Percentiles rank a stretch among this genome's conserved stretches.
These are phyloP conservation scores for Brachionus koreanus DNA, from an alignment of 1,140 invertebrate genomes.

Conservation along the genomic window DNA sequence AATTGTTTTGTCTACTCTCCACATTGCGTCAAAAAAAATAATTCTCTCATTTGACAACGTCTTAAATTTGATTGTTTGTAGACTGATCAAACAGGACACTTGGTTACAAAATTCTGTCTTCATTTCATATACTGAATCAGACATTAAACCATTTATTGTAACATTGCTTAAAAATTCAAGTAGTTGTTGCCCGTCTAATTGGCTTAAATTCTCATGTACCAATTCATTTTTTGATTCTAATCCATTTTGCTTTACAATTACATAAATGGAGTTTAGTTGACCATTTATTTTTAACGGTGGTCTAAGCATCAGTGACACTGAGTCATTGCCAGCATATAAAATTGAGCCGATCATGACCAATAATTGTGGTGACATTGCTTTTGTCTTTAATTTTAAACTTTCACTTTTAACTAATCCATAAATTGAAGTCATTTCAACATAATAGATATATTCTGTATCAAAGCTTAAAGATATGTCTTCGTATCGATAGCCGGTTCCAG, in stretches of 20 bases:
- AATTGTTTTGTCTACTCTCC: not conserved
- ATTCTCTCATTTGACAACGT: slow-evolving; percentile 2
- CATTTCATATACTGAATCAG: not conserved
- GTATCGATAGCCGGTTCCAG: not conserved
- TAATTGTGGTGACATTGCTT: not conserved
- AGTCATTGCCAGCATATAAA: not conserved
- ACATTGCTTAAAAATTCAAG: slow-evolving; percentile 16
- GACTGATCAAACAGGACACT: slow-evolving; percentile 2
- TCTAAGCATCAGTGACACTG: not conserved
- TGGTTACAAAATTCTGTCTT: slow-evolving; percentile 36
- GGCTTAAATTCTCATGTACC: not conserved
- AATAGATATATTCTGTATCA: not conserved
- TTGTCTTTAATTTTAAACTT: not conserved
- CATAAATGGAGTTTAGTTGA: not conserved
- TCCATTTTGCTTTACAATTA: not conserved
- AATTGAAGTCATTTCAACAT: not conserved
- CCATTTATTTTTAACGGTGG: slow-evolving; percentile 32
- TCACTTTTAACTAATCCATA: not conserved
- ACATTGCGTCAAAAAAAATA: not conserved
- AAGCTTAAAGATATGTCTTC: not conserved
- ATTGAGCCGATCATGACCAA: not conserved
- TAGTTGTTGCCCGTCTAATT: not conserved
- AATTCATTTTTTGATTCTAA: not conserved
- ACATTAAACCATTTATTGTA: not conserved
- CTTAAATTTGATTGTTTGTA: slow-evolving; percentile 2